A percentile compares a stretch with the other conserved stretches of the same genome.
phyloP scores from a whole-genome alignment of 1,140 invertebrate species.

The Zaprionus tsacasi region DNA sequence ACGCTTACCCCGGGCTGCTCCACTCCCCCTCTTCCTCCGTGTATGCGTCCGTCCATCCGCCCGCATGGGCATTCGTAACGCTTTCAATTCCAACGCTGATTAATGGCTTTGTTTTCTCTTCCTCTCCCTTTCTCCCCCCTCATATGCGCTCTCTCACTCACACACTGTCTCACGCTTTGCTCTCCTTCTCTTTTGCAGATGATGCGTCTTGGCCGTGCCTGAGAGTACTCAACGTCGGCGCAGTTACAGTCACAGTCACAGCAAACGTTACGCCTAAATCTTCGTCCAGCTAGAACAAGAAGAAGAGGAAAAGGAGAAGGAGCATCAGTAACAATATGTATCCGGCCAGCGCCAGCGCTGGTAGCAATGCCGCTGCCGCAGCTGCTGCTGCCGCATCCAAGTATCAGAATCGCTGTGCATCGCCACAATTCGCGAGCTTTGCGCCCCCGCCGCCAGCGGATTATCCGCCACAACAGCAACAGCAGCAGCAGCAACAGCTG shows the following conservation, averaged over 20 bases:
- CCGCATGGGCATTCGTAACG: conserved; percentile 56
- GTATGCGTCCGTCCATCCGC: conserved; percentile 19
- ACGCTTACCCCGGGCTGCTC: neutral
- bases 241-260: neutral
- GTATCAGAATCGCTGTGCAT: conserved; percentile 75
- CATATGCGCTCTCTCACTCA: neutral
- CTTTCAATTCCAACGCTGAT: conserved; percentile 64
- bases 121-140: conserved; percentile 14
- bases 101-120: conserved; percentile 59
- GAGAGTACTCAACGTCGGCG: conserved; percentile 17
- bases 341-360: conserved; percentile 61
- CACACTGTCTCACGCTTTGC: conserved; percentile 19
- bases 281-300: conserved; percentile 9
- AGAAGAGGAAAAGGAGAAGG: neutral
- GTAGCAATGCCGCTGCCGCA: conserved; percentile 38
- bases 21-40: neutral
- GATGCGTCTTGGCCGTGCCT: conserved; percentile 35
- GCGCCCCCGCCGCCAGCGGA: conserved; percentile 60
- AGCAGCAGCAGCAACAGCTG: conserved; percentile 43
- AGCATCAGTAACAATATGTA: conserved; percentile 57
- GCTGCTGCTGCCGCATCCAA: conserved; percentile 60
- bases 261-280: conserved; percentile 20
- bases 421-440: conserved; percentile 76
- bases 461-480: conserved; percentile 60
- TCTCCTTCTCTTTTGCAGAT: conserved; percentile 25